Evolutionary conservation across 2,888 invertebrate genomes (phyloP), one percentile per base, ranked within the genome.

Genomic region (Polymixis flavicincta): DNA sequence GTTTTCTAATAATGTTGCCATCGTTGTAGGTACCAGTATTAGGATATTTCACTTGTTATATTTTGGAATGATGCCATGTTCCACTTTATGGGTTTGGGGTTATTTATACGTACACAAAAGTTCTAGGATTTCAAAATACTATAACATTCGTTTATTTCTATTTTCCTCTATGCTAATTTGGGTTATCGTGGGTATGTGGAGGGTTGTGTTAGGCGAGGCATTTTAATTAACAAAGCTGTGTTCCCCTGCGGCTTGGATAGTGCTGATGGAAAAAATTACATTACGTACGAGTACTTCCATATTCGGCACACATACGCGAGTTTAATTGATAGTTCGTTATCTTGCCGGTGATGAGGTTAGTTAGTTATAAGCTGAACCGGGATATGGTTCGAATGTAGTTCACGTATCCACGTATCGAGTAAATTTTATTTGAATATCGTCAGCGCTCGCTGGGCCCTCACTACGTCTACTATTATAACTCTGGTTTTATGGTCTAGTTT

Each of bases 281-380:
- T 89, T 85, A 90, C 37, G 6, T 37, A 37, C 37, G 37, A 37
- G 37, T 37, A 37, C 87, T 77, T 89, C 90, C 72, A 89, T 88
- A 90, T 90, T 87, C 85, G 71, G 80, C 77, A 82, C 86, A 85
- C 89, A 89, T 88, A 88, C 87, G 81, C 79, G 81, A 78, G 85
- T 88, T 90, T 90, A 91, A 92, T 91, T 91, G 89, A 89, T 91
- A 91, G 90, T 92, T 92, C 90, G 90, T 91, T 92, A 92, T 89
- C 89, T 89, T 90, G 83, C 74, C 72, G 78, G 87, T 85, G 88
- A 84, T 79, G 83, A 87, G 84, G 87, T 91, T 92, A 93, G 92
- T 92, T 90, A 89, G 92, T 92, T 91, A 92, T 90, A 89, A 90
- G 84, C 89, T 80, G 87, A 86, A 86, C 78, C 72, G 86, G 86